These are phyloP conservation scores for Momotus momota DNA, from an alignment of 2,797 vertebrate species.

Conservation along the genomic window DNA sequence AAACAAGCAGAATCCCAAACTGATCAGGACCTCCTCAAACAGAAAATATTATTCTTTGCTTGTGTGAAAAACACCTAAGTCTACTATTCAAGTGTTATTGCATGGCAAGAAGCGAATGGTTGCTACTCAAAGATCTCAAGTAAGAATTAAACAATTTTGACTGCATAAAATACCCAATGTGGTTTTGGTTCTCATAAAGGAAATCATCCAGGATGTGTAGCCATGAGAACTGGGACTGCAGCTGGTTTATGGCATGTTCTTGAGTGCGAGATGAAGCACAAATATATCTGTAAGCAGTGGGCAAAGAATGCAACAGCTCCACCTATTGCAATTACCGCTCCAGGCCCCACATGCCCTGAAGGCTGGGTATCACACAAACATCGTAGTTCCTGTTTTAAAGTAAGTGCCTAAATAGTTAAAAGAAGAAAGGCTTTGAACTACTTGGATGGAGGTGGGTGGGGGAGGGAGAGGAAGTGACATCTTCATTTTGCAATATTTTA, in stretches of 20 bases:
- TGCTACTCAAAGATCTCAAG: neutral
- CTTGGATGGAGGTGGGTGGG: rapidly evolving
- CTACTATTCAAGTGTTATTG: neutral
- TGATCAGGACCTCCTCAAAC: neutral
- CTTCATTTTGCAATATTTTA: neutral
- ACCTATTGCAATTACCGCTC: constrained; percentile 81
- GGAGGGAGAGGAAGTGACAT: neutral
- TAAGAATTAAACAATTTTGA: neutral
- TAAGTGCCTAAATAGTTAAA: constrained; percentile 52
- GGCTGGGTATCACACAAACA: constrained; percentile 77
- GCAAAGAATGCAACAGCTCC: constrained; percentile 83
- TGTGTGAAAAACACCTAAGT: neutral
- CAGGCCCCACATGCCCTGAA: constrained; percentile 78
- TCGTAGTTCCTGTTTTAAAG: constrained; percentile 84
- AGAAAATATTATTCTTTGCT: neutral
- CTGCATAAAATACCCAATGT: neutral
- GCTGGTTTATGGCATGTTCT: constrained; percentile 93
- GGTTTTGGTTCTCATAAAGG: constrained; percentile 74
- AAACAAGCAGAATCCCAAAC: neutral
- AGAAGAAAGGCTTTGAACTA: neutral
- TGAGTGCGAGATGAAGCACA: constrained; percentile 85
- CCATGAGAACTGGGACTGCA: constrained; percentile 87
- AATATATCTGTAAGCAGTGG: constrained; percentile 91
- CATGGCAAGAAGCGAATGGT: neutral
- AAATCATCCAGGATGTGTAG: constrained; percentile 88